These are phyloP conservation scores for sheep (Ovis aries) DNA, from an alignment of 2,113 vertebrate species.

Conservation along the genomic window ARS-UI_Ramb_v3.0 NC_056076.1:5782501-5783000, in stretches of 20 bases:
- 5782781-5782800: neutral
- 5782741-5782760: neutral
- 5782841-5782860: neutral
- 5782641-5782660: neutral
- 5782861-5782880: too few species aligned
- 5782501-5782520: neutral
- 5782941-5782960: neutral
- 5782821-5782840: neutral
- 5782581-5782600: neutral
- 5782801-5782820: neutral
- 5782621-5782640: neutral
- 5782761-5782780: neutral
- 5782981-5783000: neutral
- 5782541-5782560: neutral
- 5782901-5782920: neutral
- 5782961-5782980: neutral
- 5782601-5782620: neutral
- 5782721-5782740: fast-evolving
- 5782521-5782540: neutral
- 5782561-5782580: neutral
- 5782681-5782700: neutral
- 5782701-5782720: neutral
- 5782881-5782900: neutral
- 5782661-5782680: neutral
- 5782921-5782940: neutral